Base-by-base conservation (phyloP, 2,888 invertebrate genomes). In the Nemapogon koenigi region DNA sequence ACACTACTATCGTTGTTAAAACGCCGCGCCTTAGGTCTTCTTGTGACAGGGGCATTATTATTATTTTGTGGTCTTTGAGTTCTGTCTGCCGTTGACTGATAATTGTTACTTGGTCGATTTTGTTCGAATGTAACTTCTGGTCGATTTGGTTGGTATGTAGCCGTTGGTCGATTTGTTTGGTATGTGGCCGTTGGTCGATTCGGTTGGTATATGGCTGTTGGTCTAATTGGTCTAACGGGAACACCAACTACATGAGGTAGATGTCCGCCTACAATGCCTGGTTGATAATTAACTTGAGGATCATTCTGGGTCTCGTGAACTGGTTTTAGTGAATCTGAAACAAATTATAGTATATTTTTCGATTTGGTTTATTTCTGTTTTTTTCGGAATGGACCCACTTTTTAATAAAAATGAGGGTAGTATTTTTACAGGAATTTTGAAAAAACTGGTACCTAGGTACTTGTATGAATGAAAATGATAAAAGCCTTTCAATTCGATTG, bases 251-350 rank as follows among this genome's bases (percentile, higher is more conserved):
- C 53, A 38, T 70, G 62, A 1, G 59, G 59, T 3, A 60, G 45
- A 3, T 59, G 46, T 2, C 59, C 76, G 2, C 76, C 76, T 2
- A 76, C 65, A 10, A 72, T 17, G 1, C 50, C 52, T 0, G 72
- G 76, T 1, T 55, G 54, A 40, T 72, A 75, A 1, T 52, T 53
- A 40, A 46, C 43, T 19, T 59, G 58, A 2, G 49, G 48, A 29
- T 56, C 51, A 2, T 55, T 49, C 2, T 43, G 27, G n/a, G 57
- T 49, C 47, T 76, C 76, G 41, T 63, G 56, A 7, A 76, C 75
- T 6, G 76, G 76, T 51, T 75, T 78, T 17, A 72, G 46, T 26
- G 57, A 30, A 49, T 59, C 76, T 78, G 57, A 14, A 62, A 60
- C 29, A 41, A 39, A 37, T 28, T 15, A 3, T 35, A 13, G 3